Evolutionary conservation across 2,888 invertebrate species (phyloP), one percentile per base, ranked within the genome.

Genomic region (Tyria jacobaeae): DNA sequence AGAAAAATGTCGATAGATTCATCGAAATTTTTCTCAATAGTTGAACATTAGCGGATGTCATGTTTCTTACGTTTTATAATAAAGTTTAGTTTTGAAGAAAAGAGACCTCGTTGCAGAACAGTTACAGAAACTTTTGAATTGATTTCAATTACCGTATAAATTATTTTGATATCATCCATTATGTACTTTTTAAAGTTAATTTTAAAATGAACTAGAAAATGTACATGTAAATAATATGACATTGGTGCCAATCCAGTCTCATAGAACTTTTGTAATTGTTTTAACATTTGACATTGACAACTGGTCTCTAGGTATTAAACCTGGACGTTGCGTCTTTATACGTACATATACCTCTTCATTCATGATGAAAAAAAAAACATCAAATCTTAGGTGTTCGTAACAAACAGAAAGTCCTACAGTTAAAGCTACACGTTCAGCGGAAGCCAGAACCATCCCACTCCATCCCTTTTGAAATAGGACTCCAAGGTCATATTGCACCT

Each of bases 401-500:
- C 25, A 39, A 24, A 15, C 25, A 27, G 25, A 17, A 54, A 17
- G 17, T 39, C 25, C 25, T 12, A 25, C 25, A 44, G 21, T 44
- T 21, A 21, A 44, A 44, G n/a, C n/a, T 41, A 41, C 55, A 44
- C 44, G 31, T 34, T 70, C 71, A 75, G 62, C 70, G 71, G 76
- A 78, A 80, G 73, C 71, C 75, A 76, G 76, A 75, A 74, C 73
- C 70, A 75, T 75, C 78, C 76, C 76, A 57, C 66, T 69, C 54
- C 66, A 77, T 79, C 83, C 82, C 79, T 75, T 73, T 70, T 76
- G 88, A 84, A 89, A 90, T 81, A 71, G 63, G 83, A 89, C 62
- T 75, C 83, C 91, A 92, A 92, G 91, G 91, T 91, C 91, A 89
- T 70, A 87, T 82, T 89, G 86, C 92, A 92, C 92, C 92, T 90